phyloP scores from a whole-genome alignment of 2,797 vertebrate genomes.

The Rhabdophis nuchalis region DNA sequence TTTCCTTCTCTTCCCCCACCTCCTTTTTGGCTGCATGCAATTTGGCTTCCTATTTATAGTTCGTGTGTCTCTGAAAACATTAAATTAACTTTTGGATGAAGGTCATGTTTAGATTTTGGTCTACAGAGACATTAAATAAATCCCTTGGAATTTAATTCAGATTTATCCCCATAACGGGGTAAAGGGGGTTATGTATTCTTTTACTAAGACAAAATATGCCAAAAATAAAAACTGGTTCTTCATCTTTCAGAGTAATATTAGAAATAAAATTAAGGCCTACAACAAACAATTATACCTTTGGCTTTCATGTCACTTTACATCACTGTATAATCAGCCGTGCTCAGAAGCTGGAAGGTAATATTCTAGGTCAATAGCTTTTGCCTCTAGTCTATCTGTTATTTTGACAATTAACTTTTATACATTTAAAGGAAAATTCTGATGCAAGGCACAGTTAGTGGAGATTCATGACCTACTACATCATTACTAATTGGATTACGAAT shows the following conservation, averaged over 20 bases:
- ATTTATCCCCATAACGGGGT: constrained; percentile 49
- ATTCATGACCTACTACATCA: constrained; percentile 17
- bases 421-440: constrained; percentile 60
- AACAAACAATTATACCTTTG: constrained; percentile 66
- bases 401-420: constrained; percentile 63
- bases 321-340: constrained; percentile 53
- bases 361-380: constrained; percentile 68
- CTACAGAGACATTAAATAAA: constrained; percentile 57
- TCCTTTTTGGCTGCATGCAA: constrained; percentile 17
- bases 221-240: constrained; percentile 66
- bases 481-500: constrained; percentile 29
- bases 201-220: constrained; percentile 56
- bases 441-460: constrained; percentile 35
- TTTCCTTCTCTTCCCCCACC: background rate
- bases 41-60: constrained; percentile 40
- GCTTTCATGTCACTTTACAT: constrained; percentile 67
- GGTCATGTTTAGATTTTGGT: constrained; percentile 40
- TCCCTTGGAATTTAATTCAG: constrained; percentile 51
- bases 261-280: constrained; percentile 52
- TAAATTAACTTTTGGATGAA: constrained; percentile 50
- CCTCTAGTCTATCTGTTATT: constrained; percentile 52
- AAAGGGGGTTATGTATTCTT: constrained; percentile 57
- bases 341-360: constrained; percentile 61
- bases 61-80: constrained; percentile 31
- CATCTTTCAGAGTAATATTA: constrained; percentile 57